Evolutionary conservation across 2,888 invertebrate species (phyloP).

Genomic region (Drosophila borborema): DNA sequence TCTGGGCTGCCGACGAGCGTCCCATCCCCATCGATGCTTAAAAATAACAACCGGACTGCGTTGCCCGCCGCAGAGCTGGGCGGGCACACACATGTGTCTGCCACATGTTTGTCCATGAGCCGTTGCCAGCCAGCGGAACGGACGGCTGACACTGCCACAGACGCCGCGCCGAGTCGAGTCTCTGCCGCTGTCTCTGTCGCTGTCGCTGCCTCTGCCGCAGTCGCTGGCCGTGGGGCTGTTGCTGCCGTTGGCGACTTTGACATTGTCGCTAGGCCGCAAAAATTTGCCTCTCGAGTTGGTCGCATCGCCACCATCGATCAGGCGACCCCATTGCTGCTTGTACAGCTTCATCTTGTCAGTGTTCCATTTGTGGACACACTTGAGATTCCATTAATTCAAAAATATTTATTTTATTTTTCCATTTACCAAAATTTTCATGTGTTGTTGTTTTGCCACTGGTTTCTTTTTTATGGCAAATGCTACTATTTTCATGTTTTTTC

Average conservation of each 20-base stretch:
- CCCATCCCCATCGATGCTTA: slow-evolving; percentile 63
- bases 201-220: slow-evolving; percentile 37
- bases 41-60: slow-evolving; percentile 63
- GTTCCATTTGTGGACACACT: slow-evolving; percentile 81
- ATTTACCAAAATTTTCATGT: slow-evolving; percentile 48
- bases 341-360: slow-evolving; percentile 45
- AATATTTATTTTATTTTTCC: slow-evolving; percentile 73
- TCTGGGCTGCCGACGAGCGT: slow-evolving; percentile 60
- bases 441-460: slow-evolving; percentile 41
- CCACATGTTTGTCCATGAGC: slow-evolving; percentile 79
- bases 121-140: slow-evolving; percentile 61
- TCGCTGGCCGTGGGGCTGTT: slow-evolving; percentile 63
- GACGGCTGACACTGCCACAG: slow-evolving; percentile 43
- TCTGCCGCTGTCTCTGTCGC: slow-evolving; percentile 30
- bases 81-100: slow-evolving; percentile 67
- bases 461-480: slow-evolving; percentile 61
- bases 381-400: slow-evolving; percentile 80
- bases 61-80: slow-evolving; percentile 41
- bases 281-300: slow-evolving; percentile 54
- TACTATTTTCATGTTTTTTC: slow-evolving; percentile 46
- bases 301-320: slow-evolving; percentile 55
- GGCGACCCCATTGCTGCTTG: slow-evolving; percentile 53
- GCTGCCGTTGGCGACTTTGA: slow-evolving; percentile 55
- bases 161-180: slow-evolving; percentile 20
- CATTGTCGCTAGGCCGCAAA: slow-evolving; percentile 47